Percentiles rank a stretch among this genome's conserved stretches.
phyloP scores from a whole-genome alignment of 2,888 invertebrate species.

The Tortrix viridana region DNA sequence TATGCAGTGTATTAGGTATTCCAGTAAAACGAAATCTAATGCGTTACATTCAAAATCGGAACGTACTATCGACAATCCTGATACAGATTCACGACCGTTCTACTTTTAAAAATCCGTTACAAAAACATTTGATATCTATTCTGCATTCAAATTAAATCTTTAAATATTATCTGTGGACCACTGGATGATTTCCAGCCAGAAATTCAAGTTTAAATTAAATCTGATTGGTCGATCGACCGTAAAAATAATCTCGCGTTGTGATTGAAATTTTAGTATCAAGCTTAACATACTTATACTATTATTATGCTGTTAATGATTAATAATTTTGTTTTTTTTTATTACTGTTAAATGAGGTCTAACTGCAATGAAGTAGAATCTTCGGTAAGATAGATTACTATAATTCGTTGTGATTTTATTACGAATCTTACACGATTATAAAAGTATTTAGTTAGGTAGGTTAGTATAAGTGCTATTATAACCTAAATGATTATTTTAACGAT shows the following conservation, averaged over 20 bases:
- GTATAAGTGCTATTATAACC: too few species aligned
- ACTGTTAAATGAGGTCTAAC: constrained; percentile 10
- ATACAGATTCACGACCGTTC: too few species aligned
- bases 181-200: constrained; percentile 6
- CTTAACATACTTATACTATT: constrained; percentile 47
- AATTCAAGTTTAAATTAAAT: constrained; percentile 35
- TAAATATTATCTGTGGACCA: background rate
- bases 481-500: too few species aligned
- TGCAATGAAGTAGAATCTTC: background rate
- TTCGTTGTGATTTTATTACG: constrained; percentile 9
- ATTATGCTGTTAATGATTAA: constrained; percentile 24
- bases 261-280: constrained; percentile 45
- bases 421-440: background rate
- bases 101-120: background rate
- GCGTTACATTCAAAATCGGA: background rate
- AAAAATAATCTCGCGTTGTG: constrained; percentile 47
- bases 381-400: constrained; percentile 8
- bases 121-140: background rate
- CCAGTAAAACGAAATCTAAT: too few species aligned
- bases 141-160: constrained; percentile 1
- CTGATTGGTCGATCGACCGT: constrained; percentile 48
- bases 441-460: background rate
- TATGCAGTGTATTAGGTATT: background rate
- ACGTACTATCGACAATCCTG: too few species aligned
- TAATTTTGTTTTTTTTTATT: constrained; percentile 23